Evolutionary conservation across 2,888 invertebrate genomes (phyloP).

Genomic region (Plebejus anna): DNA sequence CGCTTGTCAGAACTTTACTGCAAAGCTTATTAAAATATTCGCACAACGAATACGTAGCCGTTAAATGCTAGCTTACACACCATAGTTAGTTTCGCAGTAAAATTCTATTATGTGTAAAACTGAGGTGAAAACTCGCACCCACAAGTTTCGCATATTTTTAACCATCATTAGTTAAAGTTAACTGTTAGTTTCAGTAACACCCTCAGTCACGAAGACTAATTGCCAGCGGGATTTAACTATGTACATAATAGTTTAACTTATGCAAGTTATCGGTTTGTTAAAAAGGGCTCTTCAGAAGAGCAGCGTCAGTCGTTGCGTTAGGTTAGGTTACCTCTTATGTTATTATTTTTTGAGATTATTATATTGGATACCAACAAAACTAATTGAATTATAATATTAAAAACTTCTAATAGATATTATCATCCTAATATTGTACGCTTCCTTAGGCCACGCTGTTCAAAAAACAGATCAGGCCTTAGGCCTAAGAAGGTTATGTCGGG

Average conservation of each 20-base stretch:
- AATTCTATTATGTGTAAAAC: background rate
- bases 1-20: no score
- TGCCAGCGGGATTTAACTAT: conserved; percentile 17
- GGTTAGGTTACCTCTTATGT: background rate
- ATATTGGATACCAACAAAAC: no score
- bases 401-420: no score
- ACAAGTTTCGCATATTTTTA: conserved; percentile 11
- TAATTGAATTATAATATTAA: no score
- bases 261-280: conserved; percentile 29
- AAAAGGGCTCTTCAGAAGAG: background rate
- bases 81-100: background rate
- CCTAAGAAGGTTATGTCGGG: no score
- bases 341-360: background rate
- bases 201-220: conserved; percentile 17
- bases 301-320: background rate
- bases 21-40: no score
- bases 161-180: conserved; percentile 20
- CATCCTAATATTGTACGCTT: no score
- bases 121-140: background rate
- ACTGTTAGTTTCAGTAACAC: conserved; percentile 21
- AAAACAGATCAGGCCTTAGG: no score
- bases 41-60: background rate
- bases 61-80: background rate
- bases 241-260: conserved; percentile 28
- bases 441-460: no score